Evolutionary conservation across 2,888 invertebrate species (phyloP), one percentile per base, ranked within the genome.

Genomic region (Hydroisotoma schaefferi): DNA sequence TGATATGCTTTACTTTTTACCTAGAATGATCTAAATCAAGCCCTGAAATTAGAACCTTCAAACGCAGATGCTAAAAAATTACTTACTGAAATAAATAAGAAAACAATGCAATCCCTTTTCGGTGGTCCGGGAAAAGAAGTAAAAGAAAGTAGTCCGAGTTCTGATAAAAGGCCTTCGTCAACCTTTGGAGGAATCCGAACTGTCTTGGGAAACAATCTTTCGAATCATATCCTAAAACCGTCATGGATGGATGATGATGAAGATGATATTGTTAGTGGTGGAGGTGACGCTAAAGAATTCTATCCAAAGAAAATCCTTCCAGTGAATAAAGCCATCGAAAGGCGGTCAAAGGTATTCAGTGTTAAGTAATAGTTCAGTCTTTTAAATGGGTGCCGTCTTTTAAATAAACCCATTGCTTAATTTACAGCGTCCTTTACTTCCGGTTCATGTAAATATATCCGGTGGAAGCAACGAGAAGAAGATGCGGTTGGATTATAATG

Each of bases 271-370:
- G 27, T 62, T 4, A 20, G 44, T 8, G 63, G 51, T 8, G 38
- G 29, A 4, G 61, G 60, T 2, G 58, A 60, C 20, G 22, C 51
- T 6, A 18, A 23, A 8, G 65, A 61, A 38, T 40, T 59, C 6
- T 71, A 61, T 56, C 71, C 69, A 8, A 62, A 63, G 52, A 55
- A 53, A 38, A 66, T 69, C n/a, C 15, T 54, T 4, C 64, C 71
- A 12, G 49, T 69, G 20, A 46, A 44, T 1, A 71, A 71, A 52
- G 47, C 64, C 2, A 49, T 47, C 6, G 53, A 64, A 1, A 49
- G 61, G 10, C 62, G 64, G 15, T 70, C 70, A 15, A 70, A 68
- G 57, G 68, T 68, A 43, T 20, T 8, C 18, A 18, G 8, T 43
- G 20, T 15, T 43, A n/a, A n/a, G n/a, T n/a, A n/a, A n/a, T n/a